Conservation (phyloP, 2,797 vertebrate genomes). For the Enteromius radiatus region DNA sequence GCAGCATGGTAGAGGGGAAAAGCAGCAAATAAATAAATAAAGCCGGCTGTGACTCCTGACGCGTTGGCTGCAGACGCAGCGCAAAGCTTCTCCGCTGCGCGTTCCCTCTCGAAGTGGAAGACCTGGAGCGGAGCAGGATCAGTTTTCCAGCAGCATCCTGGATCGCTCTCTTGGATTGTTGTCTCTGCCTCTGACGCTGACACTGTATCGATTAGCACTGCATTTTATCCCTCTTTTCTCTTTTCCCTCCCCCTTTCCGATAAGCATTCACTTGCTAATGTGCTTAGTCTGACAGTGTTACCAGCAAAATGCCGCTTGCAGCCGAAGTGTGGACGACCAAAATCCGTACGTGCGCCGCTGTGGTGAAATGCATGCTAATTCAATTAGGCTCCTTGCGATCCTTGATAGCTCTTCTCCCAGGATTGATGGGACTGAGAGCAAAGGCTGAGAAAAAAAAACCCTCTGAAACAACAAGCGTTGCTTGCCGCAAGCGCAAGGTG, state of each 20-base stretch:
- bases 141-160: conserved; percentile 64
- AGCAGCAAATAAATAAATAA: conserved; percentile 79
- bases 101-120: conserved; percentile 36
- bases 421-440: conserved; percentile 56
- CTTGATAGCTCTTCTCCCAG: conserved; percentile 63
- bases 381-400: conserved; percentile 62
- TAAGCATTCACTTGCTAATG: conserved; percentile 63
- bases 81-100: conserved; percentile 30
- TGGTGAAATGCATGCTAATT: conserved; percentile 73
- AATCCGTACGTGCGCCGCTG: conserved; percentile 65
- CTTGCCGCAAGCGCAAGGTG: conserved; percentile 60
- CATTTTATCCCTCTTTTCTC: conserved; percentile 68
- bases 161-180: conserved; percentile 71
- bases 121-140: conserved; percentile 52
- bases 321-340: conserved; percentile 57
- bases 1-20: conserved; percentile 73
- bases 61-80: conserved; percentile 56
- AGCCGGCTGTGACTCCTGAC: conserved; percentile 68
- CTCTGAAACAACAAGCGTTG: conserved; percentile 54
- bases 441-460: conserved; percentile 32
- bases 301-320: conserved; percentile 52
- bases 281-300: conserved; percentile 62
- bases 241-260: conserved; percentile 46
- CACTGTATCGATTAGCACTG: conserved; percentile 72
- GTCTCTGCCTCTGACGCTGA: conserved; percentile 61